Evolutionary conservation across 2,113 vertebrate genomes (phyloP).

Genomic region (Phocoena sinus): DNA sequence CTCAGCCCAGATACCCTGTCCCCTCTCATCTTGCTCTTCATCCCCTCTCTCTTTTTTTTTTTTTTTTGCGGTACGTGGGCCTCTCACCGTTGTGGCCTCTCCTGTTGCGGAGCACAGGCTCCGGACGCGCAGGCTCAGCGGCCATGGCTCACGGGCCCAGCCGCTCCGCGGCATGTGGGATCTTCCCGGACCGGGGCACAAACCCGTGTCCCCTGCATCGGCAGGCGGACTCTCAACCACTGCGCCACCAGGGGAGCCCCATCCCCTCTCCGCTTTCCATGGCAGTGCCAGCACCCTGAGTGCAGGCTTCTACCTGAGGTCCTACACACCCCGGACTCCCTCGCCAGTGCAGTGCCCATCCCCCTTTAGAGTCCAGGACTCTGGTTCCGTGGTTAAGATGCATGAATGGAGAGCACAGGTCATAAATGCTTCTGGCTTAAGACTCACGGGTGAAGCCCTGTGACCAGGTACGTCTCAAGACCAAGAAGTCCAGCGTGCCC

Average conservation of each 20-base stretch:
- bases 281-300: not conserved
- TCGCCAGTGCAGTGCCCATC: not conserved
- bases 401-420: not conserved
- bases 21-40: not conserved
- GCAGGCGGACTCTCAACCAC: no score
- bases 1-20: not conserved
- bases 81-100: no score
- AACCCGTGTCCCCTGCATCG: no score
- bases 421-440: not conserved
- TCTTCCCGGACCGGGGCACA: no score
- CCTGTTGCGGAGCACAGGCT: no score
- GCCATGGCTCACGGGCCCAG: no score
- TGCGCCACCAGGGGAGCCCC: no score
- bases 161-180: no score
- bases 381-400: not conserved
- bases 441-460: not conserved
- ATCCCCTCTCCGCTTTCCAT: no score
- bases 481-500: not conserved
- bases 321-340: fast-evolving
- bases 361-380: not conserved
- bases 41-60: no score
- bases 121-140: no score
- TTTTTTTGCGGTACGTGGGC: no score
- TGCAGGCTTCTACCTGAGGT: not conserved
- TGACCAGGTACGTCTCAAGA: not conserved